Percentiles rank a stretch among this genome's conserved stretches.
Conservation (phyloP, 2,888 invertebrate genomes). For the Rotaria magnacalcarata region DNA sequence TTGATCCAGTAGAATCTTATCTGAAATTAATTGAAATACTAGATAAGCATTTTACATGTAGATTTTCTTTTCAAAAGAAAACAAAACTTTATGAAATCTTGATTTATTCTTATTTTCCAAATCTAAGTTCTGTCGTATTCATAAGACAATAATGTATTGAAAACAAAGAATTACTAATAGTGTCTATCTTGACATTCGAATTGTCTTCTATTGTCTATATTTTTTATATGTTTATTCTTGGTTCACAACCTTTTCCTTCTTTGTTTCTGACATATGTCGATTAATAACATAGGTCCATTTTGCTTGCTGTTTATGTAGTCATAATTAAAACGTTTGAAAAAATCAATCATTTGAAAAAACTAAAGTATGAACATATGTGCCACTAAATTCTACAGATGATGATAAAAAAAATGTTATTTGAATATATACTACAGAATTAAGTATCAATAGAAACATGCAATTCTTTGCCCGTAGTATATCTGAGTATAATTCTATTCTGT, state of each 20-base stretch:
- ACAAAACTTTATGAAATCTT: no score
- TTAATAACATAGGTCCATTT: not conserved
- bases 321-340: not conserved
- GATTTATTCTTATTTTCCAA: no score
- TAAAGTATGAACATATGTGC: not conserved
- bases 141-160: no score
- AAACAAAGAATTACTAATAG: no score
- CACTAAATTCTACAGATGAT: not conserved
- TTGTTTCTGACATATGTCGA: not conserved
- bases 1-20: no score
- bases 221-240: not conserved
- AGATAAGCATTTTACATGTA: no score
- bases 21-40: no score
- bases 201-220: not conserved
- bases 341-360: constrained; percentile 1
- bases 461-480: not conserved
- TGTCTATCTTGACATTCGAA: not conserved
- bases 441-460: not conserved
- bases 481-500: not conserved
- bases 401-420: not conserved
- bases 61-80: no score
- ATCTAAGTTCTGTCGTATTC: no score
- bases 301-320: not conserved
- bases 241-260: not conserved
- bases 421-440: not conserved